Percentiles rank a stretch among this genome's conserved stretches.
These are phyloP conservation scores for Azorinus chamasolen DNA, from an alignment of 2,888 invertebrate species.

Conservation along the genomic window DNA sequence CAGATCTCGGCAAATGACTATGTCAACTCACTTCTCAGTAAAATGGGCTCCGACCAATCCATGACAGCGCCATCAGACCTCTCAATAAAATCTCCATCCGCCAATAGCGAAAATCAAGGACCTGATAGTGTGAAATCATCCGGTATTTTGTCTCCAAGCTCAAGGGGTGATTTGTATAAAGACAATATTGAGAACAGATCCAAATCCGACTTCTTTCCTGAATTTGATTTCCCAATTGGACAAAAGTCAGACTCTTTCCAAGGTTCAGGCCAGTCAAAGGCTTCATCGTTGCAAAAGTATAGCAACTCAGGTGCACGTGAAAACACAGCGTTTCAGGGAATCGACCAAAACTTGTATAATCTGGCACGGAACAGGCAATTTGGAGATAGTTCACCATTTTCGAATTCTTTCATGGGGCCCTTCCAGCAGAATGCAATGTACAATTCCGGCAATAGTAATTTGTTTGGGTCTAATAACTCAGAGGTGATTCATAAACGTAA, in stretches of 20 bases:
- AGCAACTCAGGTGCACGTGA: constrained; percentile 11
- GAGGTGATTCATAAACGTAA: constrained; percentile 14
- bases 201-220: constrained; percentile 40
- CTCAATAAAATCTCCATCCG: constrained; percentile 2
- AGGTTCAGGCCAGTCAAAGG: not conserved
- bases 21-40: constrained; percentile 40
- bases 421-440: constrained; percentile 12
- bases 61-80: not conserved
- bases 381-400: constrained; percentile 36
- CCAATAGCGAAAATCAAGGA: not conserved
- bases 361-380: constrained; percentile 6
- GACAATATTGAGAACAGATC: constrained; percentile 48
- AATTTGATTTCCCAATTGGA: constrained; percentile 35
- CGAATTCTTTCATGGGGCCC: constrained; percentile 21
- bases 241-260: constrained; percentile 24
- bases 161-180: constrained; percentile 16
- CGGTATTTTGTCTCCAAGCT: not conserved
- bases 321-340: constrained; percentile 25
- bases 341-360: constrained; percentile 18
- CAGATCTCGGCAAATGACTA: constrained; percentile 42
- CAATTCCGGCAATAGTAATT: constrained; percentile 18
- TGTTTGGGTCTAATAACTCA: constrained; percentile 15
- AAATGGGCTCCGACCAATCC: constrained; percentile 18
- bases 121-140: constrained; percentile 3
- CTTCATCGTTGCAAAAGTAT: not conserved